Base-by-base conservation (phyloP, 2,888 invertebrate species). In the Pyrrhia umbra region DNA sequence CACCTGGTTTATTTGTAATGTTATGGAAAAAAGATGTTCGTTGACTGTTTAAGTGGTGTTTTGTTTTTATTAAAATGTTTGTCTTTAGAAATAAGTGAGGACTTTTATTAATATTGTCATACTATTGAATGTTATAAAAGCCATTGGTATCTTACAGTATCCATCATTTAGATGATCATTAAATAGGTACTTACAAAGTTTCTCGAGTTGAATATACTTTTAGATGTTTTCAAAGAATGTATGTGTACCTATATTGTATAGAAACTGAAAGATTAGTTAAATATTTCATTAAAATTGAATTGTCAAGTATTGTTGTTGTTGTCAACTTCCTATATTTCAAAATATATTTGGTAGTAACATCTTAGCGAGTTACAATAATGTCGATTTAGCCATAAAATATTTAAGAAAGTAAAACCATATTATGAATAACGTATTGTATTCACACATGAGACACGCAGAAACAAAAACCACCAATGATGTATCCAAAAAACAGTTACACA, bases 1-100 rank as follows among this genome's bases (percentile, higher is more conserved):
- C 89, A 90, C 86, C 88, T 88, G 88, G 85, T 69, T 69, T 68
- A 75, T 85, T 85, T 86, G 51, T 27, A 78, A 85, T 87, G 85
- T 79, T 87, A 82, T 81, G 68, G 50, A 61, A 68, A 75, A 6
- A 46, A 46, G 37, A 42, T 27, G 47, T 30, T 40, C 23, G 21
- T 40, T 45, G 59, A 79, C 66, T 63, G 59, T 13, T 62, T 68
- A 54, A 65, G 47, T 62, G 42, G 23, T 54, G 49, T 47, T 18
- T 70, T 52, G 39, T 27, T 65, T 25, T 49, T 13, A 23, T 54
- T 46, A 34, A 2, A 6, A 46, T 50, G 45, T 52, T 50, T 23
- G 30, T 54, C 30, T 47, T 45, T 15, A 23, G 30, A 20, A 49
- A 15, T 37, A 21, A 15, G 20, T 42, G 10, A 13, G 10, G 8